Conservation (phyloP, 2,888 invertebrate species). For the Limenitis camilla region DNA sequence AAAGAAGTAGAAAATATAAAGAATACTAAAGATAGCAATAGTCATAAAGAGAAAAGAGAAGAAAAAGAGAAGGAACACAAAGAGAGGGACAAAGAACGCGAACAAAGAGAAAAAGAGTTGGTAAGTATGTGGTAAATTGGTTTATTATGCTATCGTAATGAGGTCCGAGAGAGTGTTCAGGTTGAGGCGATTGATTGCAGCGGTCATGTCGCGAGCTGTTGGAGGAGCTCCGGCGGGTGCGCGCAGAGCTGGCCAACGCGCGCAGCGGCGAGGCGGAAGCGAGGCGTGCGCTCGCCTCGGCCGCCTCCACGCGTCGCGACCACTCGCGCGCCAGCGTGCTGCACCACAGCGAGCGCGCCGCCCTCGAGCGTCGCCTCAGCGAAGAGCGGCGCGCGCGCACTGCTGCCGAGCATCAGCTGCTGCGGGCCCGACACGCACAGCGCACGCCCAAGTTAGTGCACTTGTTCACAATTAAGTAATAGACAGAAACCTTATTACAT, state of each 20-base stretch:
- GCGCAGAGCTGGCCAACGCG: constrained; percentile 55
- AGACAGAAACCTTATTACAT: too few species aligned
- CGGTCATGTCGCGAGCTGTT: constrained; percentile 51
- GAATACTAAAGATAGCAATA: constrained; percentile 74
- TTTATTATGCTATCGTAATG: neutral
- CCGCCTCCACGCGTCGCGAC: too few species aligned
- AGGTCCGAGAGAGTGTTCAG: too few species aligned
- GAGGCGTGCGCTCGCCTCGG: constrained; percentile 64
- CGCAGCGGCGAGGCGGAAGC: constrained; percentile 86
- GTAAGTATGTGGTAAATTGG: constrained; percentile 44
- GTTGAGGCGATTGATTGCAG: neutral
- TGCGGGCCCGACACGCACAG: constrained; percentile 69
- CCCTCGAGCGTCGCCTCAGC: constrained; percentile 86
- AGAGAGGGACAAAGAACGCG: constrained; percentile 33
- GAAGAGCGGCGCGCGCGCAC: constrained; percentile 89
- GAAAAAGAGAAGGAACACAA: constrained; percentile 24
- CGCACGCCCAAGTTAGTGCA: constrained; percentile 27
- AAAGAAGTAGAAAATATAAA: constrained; percentile 60
- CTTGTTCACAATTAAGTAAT: too few species aligned
- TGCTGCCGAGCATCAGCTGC: constrained; percentile 83
- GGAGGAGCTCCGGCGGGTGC: constrained; percentile 62
- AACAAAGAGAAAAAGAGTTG: constrained; percentile 66
- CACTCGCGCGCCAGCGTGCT: constrained; percentile 71
- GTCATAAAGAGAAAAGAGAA: constrained; percentile 44
- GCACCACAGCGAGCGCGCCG: constrained; percentile 79